These are phyloP conservation scores for Trichogramma dendrolimi DNA, from an alignment of 2,888 invertebrate genomes.

Conservation along the genomic window DNA sequence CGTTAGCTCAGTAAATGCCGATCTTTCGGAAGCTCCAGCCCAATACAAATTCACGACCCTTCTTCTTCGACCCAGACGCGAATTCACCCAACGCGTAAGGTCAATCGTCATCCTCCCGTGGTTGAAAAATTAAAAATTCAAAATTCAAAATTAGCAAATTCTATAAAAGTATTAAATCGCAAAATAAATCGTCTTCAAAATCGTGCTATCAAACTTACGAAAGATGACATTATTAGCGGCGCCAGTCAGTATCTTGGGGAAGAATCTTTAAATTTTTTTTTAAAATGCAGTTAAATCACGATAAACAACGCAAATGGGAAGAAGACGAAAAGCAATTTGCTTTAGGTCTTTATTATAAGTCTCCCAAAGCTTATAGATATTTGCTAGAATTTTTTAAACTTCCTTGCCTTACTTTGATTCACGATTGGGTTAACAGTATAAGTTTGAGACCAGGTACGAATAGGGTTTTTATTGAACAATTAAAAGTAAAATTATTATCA, in stretches of 20 bases:
- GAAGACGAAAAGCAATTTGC: constrained; percentile 28
- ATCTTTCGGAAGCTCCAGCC: not conserved
- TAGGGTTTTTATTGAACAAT: constrained; percentile 28
- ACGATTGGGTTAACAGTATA: constrained; percentile 33
- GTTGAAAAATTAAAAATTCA: too few species aligned
- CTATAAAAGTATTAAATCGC: too few species aligned
- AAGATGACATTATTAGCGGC: constrained; percentile 16
- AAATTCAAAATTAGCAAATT: too few species aligned
- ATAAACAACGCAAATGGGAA: constrained; percentile 23
- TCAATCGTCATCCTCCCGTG: too few species aligned
- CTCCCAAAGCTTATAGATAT: constrained; percentile 35
- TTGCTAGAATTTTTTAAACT: constrained; percentile 31
- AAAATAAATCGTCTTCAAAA: too few species aligned
- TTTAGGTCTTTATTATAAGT: constrained; percentile 36
- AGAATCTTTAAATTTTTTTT: constrained; percentile 19
- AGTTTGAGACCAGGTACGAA: constrained; percentile 32
- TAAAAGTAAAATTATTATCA: constrained; percentile 29
- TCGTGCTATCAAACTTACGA: not conserved
- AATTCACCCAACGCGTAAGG: too few species aligned
- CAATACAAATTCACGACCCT: constrained; percentile 2
- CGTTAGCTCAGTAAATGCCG: not conserved
- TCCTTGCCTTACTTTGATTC: constrained; percentile 33
- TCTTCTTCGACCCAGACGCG: too few species aligned
- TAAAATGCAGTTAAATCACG: constrained; percentile 27
- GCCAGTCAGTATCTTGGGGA: constrained; percentile 22